These are phyloP conservation scores for Pseudachorutes palmiensis DNA, from an alignment of 1,140 invertebrate genomes.

Conservation along the genomic window DNA sequence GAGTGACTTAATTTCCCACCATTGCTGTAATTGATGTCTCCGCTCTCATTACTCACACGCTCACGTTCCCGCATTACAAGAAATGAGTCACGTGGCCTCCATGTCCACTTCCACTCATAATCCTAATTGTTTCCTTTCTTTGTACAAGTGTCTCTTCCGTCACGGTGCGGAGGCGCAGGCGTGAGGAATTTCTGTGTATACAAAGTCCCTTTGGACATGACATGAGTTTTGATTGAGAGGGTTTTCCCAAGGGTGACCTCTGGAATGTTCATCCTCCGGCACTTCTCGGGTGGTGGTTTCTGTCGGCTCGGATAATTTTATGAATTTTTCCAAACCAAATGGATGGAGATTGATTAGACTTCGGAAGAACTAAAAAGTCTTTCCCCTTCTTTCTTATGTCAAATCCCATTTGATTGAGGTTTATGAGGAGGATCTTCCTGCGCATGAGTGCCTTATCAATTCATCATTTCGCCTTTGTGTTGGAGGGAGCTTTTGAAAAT, in stretches of 20 bases:
- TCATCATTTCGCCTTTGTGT: not conserved
- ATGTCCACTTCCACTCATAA: not conserved
- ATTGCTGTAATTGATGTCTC: not conserved
- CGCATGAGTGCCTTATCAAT: not conserved
- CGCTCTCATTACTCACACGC: not conserved
- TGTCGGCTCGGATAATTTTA: not conserved
- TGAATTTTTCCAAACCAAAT: not conserved
- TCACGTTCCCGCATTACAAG: not conserved
- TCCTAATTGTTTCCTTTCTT: not conserved
- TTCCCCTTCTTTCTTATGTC: not conserved
- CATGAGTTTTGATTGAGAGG: not conserved
- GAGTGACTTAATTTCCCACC: slow-evolving; percentile 5
- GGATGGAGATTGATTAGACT: not conserved
- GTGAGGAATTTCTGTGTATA: no score
- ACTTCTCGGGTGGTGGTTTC: not conserved
- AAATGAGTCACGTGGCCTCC: not conserved
- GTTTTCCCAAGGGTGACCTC: not conserved
- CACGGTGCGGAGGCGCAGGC: not conserved
- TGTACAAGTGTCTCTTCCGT: not conserved
- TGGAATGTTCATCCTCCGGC: no score
- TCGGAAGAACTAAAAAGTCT: not conserved
- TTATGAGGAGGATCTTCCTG: not conserved
- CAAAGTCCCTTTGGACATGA: not conserved
- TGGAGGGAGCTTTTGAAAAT: not conserved
- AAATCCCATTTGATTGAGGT: not conserved